phyloP scores from a whole-genome alignment of 2,888 invertebrate genomes.

The Erebia aethiops region DNA sequence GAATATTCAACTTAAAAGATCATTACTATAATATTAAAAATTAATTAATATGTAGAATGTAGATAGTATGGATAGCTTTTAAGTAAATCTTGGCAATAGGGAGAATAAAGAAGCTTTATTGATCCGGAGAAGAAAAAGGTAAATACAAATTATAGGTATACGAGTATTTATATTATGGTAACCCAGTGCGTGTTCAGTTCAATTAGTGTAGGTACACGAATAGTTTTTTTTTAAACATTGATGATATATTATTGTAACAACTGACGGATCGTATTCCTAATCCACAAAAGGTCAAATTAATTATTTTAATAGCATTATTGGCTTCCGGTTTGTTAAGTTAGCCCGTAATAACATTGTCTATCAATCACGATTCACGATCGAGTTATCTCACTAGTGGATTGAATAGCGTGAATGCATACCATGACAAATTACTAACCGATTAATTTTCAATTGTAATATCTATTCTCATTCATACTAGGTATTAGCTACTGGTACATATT shows the following conservation, averaged over 20 bases:
- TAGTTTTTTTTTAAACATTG: background rate
- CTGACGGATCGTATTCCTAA: background rate
- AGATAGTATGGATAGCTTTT: too few relatives aligned
- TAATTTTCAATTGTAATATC: constrained; percentile 27
- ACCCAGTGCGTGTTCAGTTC: background rate
- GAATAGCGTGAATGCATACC: constrained; percentile 21
- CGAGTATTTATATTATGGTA: too few relatives aligned
- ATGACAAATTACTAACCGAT: constrained; percentile 24
- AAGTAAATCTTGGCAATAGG: background rate
- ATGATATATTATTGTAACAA: background rate
- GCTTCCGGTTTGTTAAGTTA: background rate
- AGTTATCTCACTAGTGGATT: constrained; percentile 11
- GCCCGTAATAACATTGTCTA: constrained; percentile 5
- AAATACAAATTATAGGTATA: too few relatives aligned
- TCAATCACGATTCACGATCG: constrained; percentile 13
- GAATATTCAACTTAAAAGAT: too few relatives aligned
- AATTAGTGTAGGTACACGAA: background rate
- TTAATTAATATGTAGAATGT: too few relatives aligned
- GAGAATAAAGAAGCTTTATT: background rate
- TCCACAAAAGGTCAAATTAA: constrained; percentile 9
- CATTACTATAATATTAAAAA: too few relatives aligned
- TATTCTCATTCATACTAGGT: constrained; percentile 16
- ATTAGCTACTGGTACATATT: background rate
- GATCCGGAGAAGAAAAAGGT: too few relatives aligned
- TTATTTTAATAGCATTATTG: constrained; percentile 3